Evolutionary conservation across 2,888 invertebrate genomes (phyloP).

Genomic region (Antitype chi): DNA sequence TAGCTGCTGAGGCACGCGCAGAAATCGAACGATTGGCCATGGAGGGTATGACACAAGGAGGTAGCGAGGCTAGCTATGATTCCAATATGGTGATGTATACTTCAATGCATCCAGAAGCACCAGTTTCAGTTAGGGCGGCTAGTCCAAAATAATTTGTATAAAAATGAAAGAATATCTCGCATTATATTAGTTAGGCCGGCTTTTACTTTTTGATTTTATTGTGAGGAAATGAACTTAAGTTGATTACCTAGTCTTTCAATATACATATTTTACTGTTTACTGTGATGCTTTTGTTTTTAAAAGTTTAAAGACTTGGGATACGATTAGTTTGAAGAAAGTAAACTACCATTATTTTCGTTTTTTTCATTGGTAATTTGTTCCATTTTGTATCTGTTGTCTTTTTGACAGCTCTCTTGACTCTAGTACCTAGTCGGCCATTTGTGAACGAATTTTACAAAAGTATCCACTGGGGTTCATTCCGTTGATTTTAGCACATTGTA

Average conservation of each 20-base stretch:
- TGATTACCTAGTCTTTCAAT: slow-evolving; percentile 7
- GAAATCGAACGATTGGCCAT: slow-evolving; percentile 80
- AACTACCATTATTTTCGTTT: neutral
- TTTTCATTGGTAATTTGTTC: slow-evolving; percentile 27
- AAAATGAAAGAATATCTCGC: neutral
- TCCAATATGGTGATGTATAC: slow-evolving; percentile 82
- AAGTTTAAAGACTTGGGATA: neutral
- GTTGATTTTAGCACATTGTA: slow-evolving; percentile 57
- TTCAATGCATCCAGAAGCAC: slow-evolving; percentile 72
- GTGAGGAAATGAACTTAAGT: slow-evolving; percentile 16
- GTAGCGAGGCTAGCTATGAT: slow-evolving; percentile 85
- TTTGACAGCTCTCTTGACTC: slow-evolving; percentile 73
- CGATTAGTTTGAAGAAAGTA: neutral
- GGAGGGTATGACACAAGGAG: slow-evolving; percentile 79
- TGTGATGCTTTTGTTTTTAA: neutral
- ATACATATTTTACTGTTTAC: slow-evolving; percentile 1
- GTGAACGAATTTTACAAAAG: slow-evolving; percentile 66
- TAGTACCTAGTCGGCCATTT: slow-evolving; percentile 82
- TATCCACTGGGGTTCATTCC: slow-evolving; percentile 49
- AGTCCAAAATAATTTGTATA: slow-evolving; percentile 70
- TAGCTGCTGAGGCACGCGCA: slow-evolving; percentile 80
- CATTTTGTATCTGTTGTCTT: slow-evolving; percentile 47
- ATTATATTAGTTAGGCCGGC: neutral
- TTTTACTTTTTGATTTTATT: slow-evolving; percentile 11
- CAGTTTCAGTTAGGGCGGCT: slow-evolving; percentile 62